These are phyloP conservation scores for Otolemur garnettii DNA, from an alignment of 2,113 vertebrate genomes.

Conservation along the genomic window DNA sequence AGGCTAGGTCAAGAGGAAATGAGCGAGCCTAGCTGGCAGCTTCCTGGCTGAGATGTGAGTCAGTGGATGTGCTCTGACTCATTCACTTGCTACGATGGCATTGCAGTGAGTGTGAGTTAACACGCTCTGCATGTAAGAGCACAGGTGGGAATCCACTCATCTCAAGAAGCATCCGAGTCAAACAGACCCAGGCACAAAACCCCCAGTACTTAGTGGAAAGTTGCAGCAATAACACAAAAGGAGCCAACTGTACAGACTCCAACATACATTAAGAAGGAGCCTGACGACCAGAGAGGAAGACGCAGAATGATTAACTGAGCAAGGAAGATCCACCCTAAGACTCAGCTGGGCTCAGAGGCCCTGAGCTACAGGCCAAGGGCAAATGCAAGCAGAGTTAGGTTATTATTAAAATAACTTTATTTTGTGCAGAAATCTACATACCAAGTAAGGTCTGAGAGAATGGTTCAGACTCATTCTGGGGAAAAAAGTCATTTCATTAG, in stretches of 20 bases:
- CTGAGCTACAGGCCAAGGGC: background rate
- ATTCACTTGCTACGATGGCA: background rate
- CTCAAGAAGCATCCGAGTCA: background rate
- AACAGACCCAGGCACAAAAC: background rate
- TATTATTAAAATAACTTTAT: background rate
- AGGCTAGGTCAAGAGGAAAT: background rate
- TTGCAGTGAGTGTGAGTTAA: background rate
- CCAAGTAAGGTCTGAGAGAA: background rate
- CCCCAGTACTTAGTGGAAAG: background rate
- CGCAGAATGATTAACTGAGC: background rate
- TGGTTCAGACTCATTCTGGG: background rate
- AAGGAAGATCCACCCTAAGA: background rate
- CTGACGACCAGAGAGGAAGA: background rate
- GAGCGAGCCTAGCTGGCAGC: background rate
- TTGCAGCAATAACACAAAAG: background rate
- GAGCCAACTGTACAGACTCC: too few relatives aligned
- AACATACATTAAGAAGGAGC: background rate
- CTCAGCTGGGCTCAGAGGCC: accelerated
- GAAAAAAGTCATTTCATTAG: background rate
- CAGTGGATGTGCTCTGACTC: background rate
- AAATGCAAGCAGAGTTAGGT: background rate
- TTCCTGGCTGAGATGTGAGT: background rate
- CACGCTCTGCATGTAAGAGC: accelerated
- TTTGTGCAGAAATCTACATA: background rate
- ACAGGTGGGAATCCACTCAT: background rate